Evolutionary conservation across 2,888 invertebrate species (phyloP), one percentile per base, ranked within the genome.

Genomic region (Uloborus plumipes): DNA sequence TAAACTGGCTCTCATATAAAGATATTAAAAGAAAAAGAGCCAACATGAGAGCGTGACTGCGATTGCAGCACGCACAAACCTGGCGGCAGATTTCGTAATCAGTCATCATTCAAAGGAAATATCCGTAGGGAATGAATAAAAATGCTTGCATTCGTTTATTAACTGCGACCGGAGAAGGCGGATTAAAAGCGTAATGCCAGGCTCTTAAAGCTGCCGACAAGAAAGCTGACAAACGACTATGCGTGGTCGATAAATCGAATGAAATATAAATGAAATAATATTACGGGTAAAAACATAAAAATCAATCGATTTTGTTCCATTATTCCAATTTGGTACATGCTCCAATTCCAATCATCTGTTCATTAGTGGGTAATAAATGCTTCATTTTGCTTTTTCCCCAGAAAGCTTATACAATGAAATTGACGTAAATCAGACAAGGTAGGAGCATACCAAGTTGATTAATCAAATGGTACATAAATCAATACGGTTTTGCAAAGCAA

Each of bases 31-130:
- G 39, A 39, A 39, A 39, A 39, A 11, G 39, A 39, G 39, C 39
- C 39, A 39, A 39, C 39, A 39, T 39, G 39, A 11, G 39, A 39
- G 39, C 71, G 77, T 77, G 77, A 71, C 55, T 22, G 18, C 64
- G 59, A n/a, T 18, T 50, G 16, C 50, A 50, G 62, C 77, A 70
- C 77, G 65, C 70, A 69, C 76, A 58, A 39, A 31, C 14, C 64
- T 16, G 22, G 49, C 73, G 55, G 49, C 22, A 51, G 51, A 51
- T 4, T 16, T n/a, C 18, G 49, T 20, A 62, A 77, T 77, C 70
- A 62, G 70, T 77, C 70, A 71, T 26, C 61, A 22, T 15, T 31
- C 53, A 4, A 15, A n/a, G 31, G 50, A 62, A 62, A 62, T 22
- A 16, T 16, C 18, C 51, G 49, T 13, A 18, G 26, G 31, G 53